A percentile compares a stretch with the other conserved stretches of the same genome.
These are phyloP conservation scores for Pachycephus smyrnensis DNA, from an alignment of 2,888 invertebrate species.

Conservation along the genomic window DNA sequence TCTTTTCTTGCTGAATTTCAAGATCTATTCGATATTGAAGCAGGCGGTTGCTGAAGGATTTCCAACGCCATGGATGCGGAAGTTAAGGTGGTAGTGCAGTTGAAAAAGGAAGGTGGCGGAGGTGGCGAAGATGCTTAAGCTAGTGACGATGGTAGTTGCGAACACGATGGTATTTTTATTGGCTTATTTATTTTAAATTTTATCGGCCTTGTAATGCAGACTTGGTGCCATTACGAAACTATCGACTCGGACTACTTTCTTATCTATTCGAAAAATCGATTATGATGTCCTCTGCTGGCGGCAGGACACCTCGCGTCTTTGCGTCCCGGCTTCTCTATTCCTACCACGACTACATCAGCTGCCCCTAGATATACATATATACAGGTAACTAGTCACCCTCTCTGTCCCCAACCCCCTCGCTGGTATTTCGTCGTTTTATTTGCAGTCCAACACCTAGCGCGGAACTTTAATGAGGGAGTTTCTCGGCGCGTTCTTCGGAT, in stretches of 20 bases:
- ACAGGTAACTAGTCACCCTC: background rate
- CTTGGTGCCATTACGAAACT: constrained; percentile 31
- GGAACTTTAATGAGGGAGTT: background rate
- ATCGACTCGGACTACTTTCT: constrained; percentile 5
- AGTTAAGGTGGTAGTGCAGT: background rate
- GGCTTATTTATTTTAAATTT: constrained; percentile 32
- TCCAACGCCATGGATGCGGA: background rate
- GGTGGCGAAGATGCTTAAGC: too few species aligned
- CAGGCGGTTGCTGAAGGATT: background rate
- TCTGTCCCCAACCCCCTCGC: background rate
- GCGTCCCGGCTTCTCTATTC: background rate
- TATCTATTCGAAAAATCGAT: constrained; percentile 24
- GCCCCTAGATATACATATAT: background rate
- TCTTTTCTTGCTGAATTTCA: background rate
- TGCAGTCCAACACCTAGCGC: background rate
- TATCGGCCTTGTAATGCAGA: constrained; percentile 30
- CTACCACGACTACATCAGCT: background rate
- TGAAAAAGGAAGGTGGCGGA: background rate
- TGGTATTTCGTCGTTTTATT: background rate
- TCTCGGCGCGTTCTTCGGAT: background rate
- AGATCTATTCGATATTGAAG: background rate
- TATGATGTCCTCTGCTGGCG: constrained; percentile 14
- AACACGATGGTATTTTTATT: constrained; percentile 21
- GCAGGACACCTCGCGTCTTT: background rate
- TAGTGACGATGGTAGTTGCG: too few species aligned